Evolutionary conservation across 2,113 vertebrate genomes (phyloP).

Genomic region (Hydrolagus affinis): DNA sequence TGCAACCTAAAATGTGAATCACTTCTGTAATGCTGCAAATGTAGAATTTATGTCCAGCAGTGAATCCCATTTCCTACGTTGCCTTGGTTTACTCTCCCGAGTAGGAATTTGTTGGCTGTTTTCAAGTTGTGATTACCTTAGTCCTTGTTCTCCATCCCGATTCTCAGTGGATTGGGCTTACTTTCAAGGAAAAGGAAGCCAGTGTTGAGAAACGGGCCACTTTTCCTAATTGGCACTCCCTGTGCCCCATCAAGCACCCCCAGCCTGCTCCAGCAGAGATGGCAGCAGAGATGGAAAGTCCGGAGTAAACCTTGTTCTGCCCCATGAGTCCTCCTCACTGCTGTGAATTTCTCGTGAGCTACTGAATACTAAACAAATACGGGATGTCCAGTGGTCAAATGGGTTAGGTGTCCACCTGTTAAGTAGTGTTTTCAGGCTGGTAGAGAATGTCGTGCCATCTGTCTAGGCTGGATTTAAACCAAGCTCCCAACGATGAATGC

Average conservation of each 20-base stretch:
- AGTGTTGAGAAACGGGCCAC: background rate
- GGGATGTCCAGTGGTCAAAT: background rate
- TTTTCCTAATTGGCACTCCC: background rate
- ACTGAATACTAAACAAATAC: too few species aligned
- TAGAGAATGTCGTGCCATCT: background rate
- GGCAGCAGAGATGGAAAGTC: too few species aligned
- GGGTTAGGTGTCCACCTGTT: background rate
- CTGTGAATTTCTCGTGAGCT: too few species aligned
- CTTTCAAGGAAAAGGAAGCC: background rate
- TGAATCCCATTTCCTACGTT: too few species aligned
- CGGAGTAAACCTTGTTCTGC: too few species aligned
- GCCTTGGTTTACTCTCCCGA: too few species aligned
- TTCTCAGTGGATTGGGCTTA: background rate
- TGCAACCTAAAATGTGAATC: too few species aligned
- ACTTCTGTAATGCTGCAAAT: too few species aligned
- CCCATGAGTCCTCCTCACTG: too few species aligned
- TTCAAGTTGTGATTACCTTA: background rate
- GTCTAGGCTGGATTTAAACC: background rate
- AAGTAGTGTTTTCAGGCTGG: background rate
- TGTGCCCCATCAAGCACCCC: background rate
- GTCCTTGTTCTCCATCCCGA: background rate
- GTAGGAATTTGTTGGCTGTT: too few species aligned
- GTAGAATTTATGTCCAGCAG: too few species aligned
- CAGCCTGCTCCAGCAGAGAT: too few species aligned
- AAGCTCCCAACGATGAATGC: background rate